Base-by-base conservation (phyloP, 2,797 vertebrate genomes). In the Clarias platycephalus region DNA sequence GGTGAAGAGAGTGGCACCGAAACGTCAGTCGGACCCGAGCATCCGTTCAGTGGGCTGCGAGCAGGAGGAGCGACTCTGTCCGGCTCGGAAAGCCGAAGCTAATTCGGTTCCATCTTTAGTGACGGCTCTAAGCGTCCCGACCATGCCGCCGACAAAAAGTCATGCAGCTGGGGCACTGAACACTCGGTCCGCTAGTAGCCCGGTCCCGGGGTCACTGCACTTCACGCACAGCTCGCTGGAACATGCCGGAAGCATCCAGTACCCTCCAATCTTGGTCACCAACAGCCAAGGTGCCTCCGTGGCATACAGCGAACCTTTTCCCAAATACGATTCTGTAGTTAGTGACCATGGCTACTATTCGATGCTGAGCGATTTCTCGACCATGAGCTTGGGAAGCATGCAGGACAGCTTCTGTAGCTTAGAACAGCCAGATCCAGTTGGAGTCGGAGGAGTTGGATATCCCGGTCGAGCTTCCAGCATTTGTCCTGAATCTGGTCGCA, bases 191-290 rank as follows among this genome's bases (percentile, higher is more conserved):
- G 97, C 97, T 91, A 99, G 98, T 94, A 99, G 98, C 88, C 98
- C 98, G 6, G 97, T 99, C 88, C 98, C 98, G 78, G 97, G 97
- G 84, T 98, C 97, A 83, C 93, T 97, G 90, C 97, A 98, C 92
- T 99, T 99, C 76, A 91, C 95, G n/a, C 97, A 97, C 93, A 97
- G 96, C 91, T 96, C 97, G 24, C 90, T 99, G 89, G 98, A 99
- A 91, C 97, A 99, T 90, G 96, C 97, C 93, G 95, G 96, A 82
- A 99, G 97, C 89, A 94, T 98, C 89, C 97, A 99, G 87, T 99
- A 99, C 89, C 98, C 98, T 57, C 98, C 98, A n/a, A 99, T 99
- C 90, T 92, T 99, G 92, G 97, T 99, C 91, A 99, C 98, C 74
- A 99, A 99, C 88, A 99, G 97, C 93, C 98, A 99, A 57, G 98